Conservation (phyloP, 1,140 invertebrate genomes). For the Pogonus chalceus region DNA sequence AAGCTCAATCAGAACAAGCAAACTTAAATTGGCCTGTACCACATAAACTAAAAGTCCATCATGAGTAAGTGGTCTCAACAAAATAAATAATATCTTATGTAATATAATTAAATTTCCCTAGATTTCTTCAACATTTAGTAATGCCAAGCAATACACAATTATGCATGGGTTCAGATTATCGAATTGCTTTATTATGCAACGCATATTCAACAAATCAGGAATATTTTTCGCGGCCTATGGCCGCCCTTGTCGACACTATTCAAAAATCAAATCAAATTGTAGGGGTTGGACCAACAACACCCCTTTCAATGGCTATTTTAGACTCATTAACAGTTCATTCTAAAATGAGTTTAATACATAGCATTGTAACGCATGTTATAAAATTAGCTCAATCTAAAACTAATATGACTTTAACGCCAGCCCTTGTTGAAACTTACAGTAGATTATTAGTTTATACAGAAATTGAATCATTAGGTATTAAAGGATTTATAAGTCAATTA, state of each 20-base stretch:
- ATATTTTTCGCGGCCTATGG: slow-evolving; percentile 77
- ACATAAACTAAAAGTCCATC: slow-evolving; percentile 70
- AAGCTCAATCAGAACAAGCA: slow-evolving; percentile 74
- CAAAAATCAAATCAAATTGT: slow-evolving; percentile 59
- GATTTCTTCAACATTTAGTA: slow-evolving; percentile 73
- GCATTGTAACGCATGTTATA: slow-evolving; percentile 80
- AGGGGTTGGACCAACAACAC: slow-evolving; percentile 56
- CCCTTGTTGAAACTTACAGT: slow-evolving; percentile 90
- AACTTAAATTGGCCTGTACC: slow-evolving; percentile 70
- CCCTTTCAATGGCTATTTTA: slow-evolving; percentile 76
- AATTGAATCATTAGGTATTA: slow-evolving; percentile 93
- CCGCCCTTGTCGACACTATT: slow-evolving; percentile 77
- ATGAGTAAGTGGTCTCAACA: slow-evolving; percentile 48
- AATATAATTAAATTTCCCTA: slow-evolving; percentile 30
- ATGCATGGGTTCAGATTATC: slow-evolving; percentile 71
- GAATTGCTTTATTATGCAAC: slow-evolving; percentile 86
- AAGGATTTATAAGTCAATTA: slow-evolving; percentile 89
- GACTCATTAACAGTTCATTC: slow-evolving; percentile 94
- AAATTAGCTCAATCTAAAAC: slow-evolving; percentile 80
- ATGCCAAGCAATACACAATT: slow-evolving; percentile 54
- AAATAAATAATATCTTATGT: neutral
- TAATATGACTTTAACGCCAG: slow-evolving; percentile 71
- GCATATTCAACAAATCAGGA: slow-evolving; percentile 87
- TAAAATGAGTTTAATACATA: slow-evolving; percentile 96
- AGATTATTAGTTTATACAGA: slow-evolving; percentile 90